Evolutionary conservation across 1,140 invertebrate species (phyloP).

Genomic region (Hetaerina americana): DNA sequence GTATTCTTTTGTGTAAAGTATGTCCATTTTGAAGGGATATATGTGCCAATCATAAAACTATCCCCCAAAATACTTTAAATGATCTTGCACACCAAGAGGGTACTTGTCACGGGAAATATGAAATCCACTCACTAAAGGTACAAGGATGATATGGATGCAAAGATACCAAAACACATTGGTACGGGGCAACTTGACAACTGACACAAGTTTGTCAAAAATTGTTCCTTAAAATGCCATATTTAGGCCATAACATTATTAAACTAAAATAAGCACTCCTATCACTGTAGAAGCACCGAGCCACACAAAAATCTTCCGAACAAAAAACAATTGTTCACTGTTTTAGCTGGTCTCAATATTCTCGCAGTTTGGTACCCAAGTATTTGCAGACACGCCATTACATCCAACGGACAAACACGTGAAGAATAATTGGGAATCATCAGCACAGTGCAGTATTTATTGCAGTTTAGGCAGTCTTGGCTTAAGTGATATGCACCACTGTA

Average conservation of each 20-base stretch:
- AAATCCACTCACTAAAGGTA: not conserved
- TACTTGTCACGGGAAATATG: not conserved
- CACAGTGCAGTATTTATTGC: not conserved
- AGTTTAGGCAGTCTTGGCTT: not conserved
- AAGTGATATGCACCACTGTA: not conserved
- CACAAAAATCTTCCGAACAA: not conserved
- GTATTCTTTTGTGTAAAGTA: not conserved
- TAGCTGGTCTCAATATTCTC: not conserved
- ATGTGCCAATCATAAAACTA: not conserved
- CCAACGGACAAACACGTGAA: no score
- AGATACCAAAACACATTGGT: not conserved
- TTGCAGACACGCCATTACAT: no score
- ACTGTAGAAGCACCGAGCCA: not conserved
- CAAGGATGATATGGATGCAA: not conserved
- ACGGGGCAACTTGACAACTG: not conserved
- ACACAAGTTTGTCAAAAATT: not conserved
- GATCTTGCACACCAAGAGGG: not conserved
- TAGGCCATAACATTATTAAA: not conserved
- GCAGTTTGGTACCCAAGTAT: no score
- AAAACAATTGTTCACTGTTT: not conserved
- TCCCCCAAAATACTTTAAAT: not conserved
- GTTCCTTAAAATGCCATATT: not conserved
- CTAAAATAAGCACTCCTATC: not conserved
- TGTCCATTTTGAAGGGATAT: not conserved
- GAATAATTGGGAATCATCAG: no score